phyloP scores from a whole-genome alignment of 2,888 invertebrate genomes.

The Hypsopygia costalis region DNA sequence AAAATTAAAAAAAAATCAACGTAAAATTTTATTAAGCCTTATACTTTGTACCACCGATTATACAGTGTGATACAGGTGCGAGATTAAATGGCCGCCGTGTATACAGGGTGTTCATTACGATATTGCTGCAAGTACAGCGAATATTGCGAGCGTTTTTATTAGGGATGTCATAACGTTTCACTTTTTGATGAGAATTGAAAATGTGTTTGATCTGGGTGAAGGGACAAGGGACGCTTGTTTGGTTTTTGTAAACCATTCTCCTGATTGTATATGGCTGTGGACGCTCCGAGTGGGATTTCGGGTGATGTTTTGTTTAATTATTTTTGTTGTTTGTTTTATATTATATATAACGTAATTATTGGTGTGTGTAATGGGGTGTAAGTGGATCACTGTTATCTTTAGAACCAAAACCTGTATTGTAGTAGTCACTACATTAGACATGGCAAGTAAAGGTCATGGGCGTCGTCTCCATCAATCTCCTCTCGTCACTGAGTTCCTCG shows the following conservation, averaged over 20 bases:
- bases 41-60: constrained; percentile 25
- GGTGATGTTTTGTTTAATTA: neutral
- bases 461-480: too few relatives aligned
- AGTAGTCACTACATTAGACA: too few relatives aligned
- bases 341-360: too few relatives aligned
- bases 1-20: too few relatives aligned
- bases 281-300: constrained; percentile 6
- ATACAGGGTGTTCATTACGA: constrained; percentile 78
- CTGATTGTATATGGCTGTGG: constrained; percentile 48
- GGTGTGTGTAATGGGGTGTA: too few relatives aligned
- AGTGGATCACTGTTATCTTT: too few relatives aligned
- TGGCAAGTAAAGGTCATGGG: too few relatives aligned
- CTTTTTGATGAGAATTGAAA: constrained; percentile 79
- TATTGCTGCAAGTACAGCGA: constrained; percentile 71
- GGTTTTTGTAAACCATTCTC: constrained; percentile 28
- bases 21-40: too few relatives aligned
- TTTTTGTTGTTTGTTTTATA: constrained; percentile 1
- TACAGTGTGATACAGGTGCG: constrained; percentile 76
- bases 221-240: constrained; percentile 8
- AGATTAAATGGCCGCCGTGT: constrained; percentile 77
- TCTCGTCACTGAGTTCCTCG: too few relatives aligned
- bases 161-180: constrained; percentile 69
- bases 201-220: constrained; percentile 63
- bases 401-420: too few relatives aligned
- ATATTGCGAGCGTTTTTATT: constrained; percentile 73